Evolutionary conservation across 2,888 invertebrate genomes (phyloP).

Genomic region (Diadromus collaris): DNA sequence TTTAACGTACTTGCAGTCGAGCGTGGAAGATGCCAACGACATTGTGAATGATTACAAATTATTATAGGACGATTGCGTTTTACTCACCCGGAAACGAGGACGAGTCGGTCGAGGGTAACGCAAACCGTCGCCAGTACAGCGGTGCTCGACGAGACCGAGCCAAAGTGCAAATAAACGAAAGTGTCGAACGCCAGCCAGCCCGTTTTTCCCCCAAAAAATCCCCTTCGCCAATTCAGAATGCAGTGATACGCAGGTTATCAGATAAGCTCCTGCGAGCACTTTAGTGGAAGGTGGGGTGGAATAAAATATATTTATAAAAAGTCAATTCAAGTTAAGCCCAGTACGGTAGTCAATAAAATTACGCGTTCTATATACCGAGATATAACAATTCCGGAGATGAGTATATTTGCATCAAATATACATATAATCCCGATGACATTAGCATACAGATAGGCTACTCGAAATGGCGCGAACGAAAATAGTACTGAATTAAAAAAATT

Average conservation of each 20-base stretch:
- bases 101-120: constrained; percentile 71
- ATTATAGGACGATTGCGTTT: constrained; percentile 17
- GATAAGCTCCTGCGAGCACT: constrained; percentile 76
- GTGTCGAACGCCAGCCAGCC: constrained; percentile 75
- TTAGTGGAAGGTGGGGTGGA: constrained; percentile 34
- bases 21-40: neutral
- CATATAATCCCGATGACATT: neutral
- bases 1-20: neutral
- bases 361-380: neutral
- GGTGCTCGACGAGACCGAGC: constrained; percentile 73
- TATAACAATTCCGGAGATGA: neutral
- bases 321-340: neutral
- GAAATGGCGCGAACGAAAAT: neutral
- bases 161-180: constrained; percentile 75
- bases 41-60: constrained; percentile 2
- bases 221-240: constrained; percentile 68
- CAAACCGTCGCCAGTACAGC: constrained; percentile 74
- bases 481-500: too few species aligned
- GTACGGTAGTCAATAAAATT: neutral
- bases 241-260: constrained; percentile 72
- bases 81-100: constrained; percentile 63
- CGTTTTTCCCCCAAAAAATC: constrained; percentile 69
- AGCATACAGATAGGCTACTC: neutral
- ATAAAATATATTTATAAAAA: neutral
- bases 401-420: neutral